Conservation (phyloP, 1,140 invertebrate species). For the Spodoptera litura region DNA sequence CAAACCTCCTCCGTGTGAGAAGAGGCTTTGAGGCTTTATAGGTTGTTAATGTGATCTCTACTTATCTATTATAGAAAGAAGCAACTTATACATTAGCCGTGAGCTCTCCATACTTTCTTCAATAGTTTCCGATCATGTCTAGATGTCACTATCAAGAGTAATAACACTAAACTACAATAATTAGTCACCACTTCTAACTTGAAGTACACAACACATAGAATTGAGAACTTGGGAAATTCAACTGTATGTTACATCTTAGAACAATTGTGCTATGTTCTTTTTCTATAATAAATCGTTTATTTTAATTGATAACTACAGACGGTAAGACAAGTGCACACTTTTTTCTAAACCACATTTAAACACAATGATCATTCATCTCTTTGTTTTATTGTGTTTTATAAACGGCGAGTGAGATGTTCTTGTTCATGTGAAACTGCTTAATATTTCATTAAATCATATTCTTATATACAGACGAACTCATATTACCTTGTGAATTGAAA, state of each 20-base stretch:
- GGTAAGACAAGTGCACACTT: background rate
- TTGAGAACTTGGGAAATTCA: slow-evolving; percentile 23
- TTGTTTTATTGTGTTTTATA: background rate
- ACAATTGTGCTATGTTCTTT: slow-evolving; percentile 1
- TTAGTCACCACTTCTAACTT: background rate
- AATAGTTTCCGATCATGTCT: too few relatives aligned
- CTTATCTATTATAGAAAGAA: too few relatives aligned
- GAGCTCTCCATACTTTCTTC: too few relatives aligned
- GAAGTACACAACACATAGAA: background rate
- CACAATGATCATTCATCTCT: background rate
- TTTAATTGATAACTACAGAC: background rate
- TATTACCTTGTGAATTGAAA: too few relatives aligned
- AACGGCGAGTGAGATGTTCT: too few relatives aligned
- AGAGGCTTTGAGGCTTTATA: too few relatives aligned
- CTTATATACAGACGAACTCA: too few relatives aligned
- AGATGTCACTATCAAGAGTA: background rate
- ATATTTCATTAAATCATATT: too few relatives aligned
- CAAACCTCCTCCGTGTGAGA: too few relatives aligned
- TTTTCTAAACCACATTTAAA: background rate
- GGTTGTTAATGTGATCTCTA: too few relatives aligned
- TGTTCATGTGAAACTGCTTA: too few relatives aligned
- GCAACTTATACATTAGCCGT: too few relatives aligned
- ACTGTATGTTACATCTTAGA: background rate
- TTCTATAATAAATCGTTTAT: background rate
- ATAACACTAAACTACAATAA: background rate